Base-by-base conservation (phyloP, 2,888 invertebrate species). In the Sepioteuthis lessoniana region DNA sequence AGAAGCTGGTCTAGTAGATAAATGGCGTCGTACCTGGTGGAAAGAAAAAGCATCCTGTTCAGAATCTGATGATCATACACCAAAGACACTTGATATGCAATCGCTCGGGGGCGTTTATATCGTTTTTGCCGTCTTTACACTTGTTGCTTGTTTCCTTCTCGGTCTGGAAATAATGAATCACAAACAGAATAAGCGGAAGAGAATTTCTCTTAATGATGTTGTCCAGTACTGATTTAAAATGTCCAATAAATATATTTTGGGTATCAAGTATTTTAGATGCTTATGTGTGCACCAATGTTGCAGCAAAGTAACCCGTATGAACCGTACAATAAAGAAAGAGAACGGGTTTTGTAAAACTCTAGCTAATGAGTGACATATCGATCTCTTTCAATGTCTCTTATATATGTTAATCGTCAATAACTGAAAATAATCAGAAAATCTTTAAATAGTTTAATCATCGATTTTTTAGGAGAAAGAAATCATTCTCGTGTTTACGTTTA, bases 81-180 rank as follows among this genome's bases (percentile, higher is more conserved):
- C 91, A 35, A 37, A 25, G 21, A 10, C 38, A 8, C 91, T 91
- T 31, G 42, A 35, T 21, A 91, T 91, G 91, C 37, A 91, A 28
- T 91, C 91, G 28, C 91, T 91, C 2, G 91, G 91, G 8, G 91
- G 91, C 10, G n/a, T 91, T 28, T 91, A 91, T 91, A 91, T 91
- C 25, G 42, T 91, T 21, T 91, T 91, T 35, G 91, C 28, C 1
- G 91, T 31, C 38, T 38, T 91, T 37, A 42, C 31, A 38, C 31
- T 91, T 38, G 28, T 91, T 10, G 37, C 91, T 28, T 38, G 19
- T 37, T 5, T 91, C 10, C 28, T 37, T 38, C 42, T 91, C 37
- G 38, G 25, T 8, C n/a, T 91, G 0, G 91, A 91, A 91, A 91
- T 91, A 0, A 38, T 91, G 38, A 19, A 38, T 35, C 42, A 28